phyloP scores from a whole-genome alignment of 2,888 invertebrate species.

The Polydrusus cervinus region DNA sequence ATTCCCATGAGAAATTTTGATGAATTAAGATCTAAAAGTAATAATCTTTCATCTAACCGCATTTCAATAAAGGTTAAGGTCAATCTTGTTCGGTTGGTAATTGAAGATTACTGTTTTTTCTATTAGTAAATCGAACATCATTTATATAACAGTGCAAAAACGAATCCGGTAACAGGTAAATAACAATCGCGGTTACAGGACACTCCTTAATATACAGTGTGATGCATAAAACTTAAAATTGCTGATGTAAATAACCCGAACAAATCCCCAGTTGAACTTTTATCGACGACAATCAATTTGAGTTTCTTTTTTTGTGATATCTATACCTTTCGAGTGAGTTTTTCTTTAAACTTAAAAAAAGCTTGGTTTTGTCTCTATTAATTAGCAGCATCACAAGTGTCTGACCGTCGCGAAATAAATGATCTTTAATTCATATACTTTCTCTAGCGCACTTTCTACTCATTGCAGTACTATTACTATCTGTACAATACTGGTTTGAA shows the following conservation, averaged over 20 bases:
- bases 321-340: too few species aligned
- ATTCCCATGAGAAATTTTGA: constrained; percentile 24
- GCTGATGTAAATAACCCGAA: too few species aligned
- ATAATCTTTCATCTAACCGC: constrained; percentile 13
- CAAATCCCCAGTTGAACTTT: too few species aligned
- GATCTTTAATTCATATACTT: constrained; percentile 25
- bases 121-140: neutral
- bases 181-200: neutral
- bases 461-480: neutral
- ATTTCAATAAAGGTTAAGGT: constrained; percentile 27
- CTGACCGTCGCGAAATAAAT: constrained; percentile 1
- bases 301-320: too few species aligned
- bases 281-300: too few species aligned
- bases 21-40: neutral
- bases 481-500: constrained; percentile 7
- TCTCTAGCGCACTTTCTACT: constrained; percentile 31
- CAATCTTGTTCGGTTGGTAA: neutral
- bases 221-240: neutral
- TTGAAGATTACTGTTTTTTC: neutral
- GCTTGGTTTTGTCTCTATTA: too few species aligned
- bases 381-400: neutral
- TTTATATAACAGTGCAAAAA: constrained; percentile 14
- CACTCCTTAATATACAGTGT: neutral
- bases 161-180: neutral
- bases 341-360: too few species aligned